These are phyloP conservation scores for Endotricha flammealis DNA, from an alignment of 2,888 invertebrate genomes.

Conservation along the genomic window DNA sequence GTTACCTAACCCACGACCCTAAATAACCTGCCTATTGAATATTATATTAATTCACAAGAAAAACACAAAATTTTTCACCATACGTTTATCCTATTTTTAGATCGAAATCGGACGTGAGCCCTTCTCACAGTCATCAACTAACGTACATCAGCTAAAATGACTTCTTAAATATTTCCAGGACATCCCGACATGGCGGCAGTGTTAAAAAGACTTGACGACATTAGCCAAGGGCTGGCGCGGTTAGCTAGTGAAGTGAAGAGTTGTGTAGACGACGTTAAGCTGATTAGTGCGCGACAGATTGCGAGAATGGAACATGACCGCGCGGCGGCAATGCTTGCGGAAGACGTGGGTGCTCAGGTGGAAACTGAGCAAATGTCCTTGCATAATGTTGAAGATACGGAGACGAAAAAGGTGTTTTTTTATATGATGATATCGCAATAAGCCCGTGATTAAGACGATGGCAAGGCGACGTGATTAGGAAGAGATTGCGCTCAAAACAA, in stretches of 20 bases:
- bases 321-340: constrained; percentile 82
- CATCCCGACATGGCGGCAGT: constrained; percentile 60
- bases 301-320: constrained; percentile 81
- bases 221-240: constrained; percentile 82
- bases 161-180: constrained; percentile 36
- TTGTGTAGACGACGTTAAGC: constrained; percentile 85
- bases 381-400: constrained; percentile 77
- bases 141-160: too few species aligned
- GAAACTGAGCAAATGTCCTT: constrained; percentile 68
- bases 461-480: too few species aligned
- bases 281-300: constrained; percentile 80
- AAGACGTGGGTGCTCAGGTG: constrained; percentile 81
- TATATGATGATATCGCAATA: too few species aligned
- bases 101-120: too few species aligned
- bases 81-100: too few species aligned
- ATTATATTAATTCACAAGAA: too few species aligned
- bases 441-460: too few species aligned
- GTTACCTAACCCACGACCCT: too few species aligned
- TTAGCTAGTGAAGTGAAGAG: constrained; percentile 84
- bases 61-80: too few species aligned
- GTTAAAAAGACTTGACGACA: constrained; percentile 83
- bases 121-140: too few species aligned
- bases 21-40: too few species aligned
- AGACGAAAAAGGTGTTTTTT: constrained; percentile 89
- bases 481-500: too few species aligned